Evolutionary conservation across 2,797 vertebrate genomes (phyloP).

Genomic region (Rousettus madagascariensis): DNA sequence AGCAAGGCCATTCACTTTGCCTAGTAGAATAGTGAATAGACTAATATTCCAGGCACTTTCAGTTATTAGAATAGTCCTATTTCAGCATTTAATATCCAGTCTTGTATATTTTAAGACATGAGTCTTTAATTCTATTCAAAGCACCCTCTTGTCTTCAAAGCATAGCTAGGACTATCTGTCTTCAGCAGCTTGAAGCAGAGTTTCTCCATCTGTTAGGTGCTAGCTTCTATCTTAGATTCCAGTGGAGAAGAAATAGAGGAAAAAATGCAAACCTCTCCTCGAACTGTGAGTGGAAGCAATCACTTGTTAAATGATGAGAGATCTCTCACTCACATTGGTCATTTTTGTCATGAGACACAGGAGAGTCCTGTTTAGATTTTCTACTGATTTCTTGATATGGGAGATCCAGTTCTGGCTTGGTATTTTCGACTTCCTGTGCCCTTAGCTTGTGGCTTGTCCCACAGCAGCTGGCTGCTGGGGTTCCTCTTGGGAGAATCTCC

Average conservation of each 20-base stretch:
- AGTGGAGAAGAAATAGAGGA: background rate
- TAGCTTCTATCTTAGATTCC: background rate
- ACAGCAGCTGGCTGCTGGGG: background rate
- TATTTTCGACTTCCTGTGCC: background rate
- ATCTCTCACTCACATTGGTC: background rate
- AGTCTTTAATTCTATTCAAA: background rate
- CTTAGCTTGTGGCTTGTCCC: background rate
- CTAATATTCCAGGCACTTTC: background rate
- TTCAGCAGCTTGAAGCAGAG: background rate
- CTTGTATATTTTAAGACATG: constrained; percentile 10
- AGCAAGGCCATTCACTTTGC: background rate
- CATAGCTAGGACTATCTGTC: background rate
- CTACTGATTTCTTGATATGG: background rate
- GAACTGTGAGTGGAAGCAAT: background rate
- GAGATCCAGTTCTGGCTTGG: background rate
- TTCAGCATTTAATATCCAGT: background rate
- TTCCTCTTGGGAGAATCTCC: background rate
- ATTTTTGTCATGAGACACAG: background rate
- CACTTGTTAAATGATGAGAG: background rate
- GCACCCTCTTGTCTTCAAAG: background rate
- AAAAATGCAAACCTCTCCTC: background rate
- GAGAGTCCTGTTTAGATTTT: background rate
- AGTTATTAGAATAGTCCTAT: background rate
- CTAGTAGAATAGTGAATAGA: background rate
- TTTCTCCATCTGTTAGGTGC: background rate